A percentile compares a stretch with the other conserved stretches of the same genome.
phyloP scores from a whole-genome alignment of 1,140 invertebrate species.

The Zaprionus ornatus region DNA sequence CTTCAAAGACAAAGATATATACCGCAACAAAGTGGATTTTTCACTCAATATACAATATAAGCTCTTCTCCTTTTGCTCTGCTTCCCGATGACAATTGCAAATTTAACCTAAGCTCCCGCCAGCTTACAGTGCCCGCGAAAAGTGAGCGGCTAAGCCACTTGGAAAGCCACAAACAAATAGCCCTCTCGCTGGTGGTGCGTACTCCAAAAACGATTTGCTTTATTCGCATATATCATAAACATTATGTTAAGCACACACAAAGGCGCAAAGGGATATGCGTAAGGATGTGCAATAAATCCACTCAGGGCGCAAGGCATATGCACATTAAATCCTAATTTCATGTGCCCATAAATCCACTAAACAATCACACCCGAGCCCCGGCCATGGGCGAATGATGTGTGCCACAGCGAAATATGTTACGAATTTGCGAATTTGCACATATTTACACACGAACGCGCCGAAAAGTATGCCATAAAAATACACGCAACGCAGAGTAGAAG shows the following conservation, averaged over 20 bases:
- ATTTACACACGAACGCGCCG: constrained; percentile 73
- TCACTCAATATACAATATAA: neutral
- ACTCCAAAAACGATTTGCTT: constrained; percentile 63
- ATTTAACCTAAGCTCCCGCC: constrained; percentile 4
- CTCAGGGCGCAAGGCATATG: constrained; percentile 71
- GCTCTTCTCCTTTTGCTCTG: neutral
- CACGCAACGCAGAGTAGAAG: constrained; percentile 26
- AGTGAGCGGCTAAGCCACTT: constrained; percentile 37
- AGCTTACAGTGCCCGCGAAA: neutral
- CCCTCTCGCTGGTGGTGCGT: neutral
- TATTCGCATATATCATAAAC: constrained; percentile 69
- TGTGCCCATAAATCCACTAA: constrained; percentile 80
- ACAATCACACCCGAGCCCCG: constrained; percentile 72
- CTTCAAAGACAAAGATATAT: neutral
- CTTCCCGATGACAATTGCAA: constrained; percentile 32
- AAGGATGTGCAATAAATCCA: constrained; percentile 63
- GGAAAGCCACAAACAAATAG: constrained; percentile 28
- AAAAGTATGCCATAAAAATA: constrained; percentile 76
- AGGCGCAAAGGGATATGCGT: constrained; percentile 14
- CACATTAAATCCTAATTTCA: constrained; percentile 81
- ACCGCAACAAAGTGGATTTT: neutral
- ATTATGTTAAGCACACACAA: constrained; percentile 67
- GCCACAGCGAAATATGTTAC: constrained; percentile 67
- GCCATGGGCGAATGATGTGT: constrained; percentile 50
- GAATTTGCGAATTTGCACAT: constrained; percentile 78